Conservation (phyloP, 2,113 vertebrate species). For the Mystacornis crossleyi region DNA sequence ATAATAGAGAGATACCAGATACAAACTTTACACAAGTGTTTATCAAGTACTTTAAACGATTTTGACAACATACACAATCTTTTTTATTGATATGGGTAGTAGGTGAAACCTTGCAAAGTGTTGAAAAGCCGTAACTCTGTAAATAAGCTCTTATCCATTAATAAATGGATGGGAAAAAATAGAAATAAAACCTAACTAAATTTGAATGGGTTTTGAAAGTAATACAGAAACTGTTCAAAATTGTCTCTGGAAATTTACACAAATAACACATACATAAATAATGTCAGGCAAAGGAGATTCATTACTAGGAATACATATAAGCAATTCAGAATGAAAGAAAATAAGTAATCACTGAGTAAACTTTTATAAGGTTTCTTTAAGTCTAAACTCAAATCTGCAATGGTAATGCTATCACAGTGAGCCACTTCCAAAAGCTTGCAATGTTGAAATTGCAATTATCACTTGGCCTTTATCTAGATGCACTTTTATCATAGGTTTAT, state of each 20-base stretch:
- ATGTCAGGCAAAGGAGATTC: slow-evolving; percentile 74
- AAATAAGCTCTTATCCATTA: not conserved
- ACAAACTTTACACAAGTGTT: not conserved
- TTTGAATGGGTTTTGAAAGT: not conserved
- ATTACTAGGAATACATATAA: slow-evolving; percentile 79
- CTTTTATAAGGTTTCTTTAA: slow-evolving; percentile 83
- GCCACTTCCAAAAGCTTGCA: slow-evolving; percentile 14
- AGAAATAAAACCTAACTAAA: not conserved
- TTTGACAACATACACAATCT: not conserved
- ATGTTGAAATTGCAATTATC: not conserved
- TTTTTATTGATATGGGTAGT: not conserved
- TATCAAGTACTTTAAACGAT: not conserved
- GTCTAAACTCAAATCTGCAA: slow-evolving; percentile 69
- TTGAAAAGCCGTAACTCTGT: not conserved
- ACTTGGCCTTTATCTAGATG: not conserved
- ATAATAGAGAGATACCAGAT: not conserved
- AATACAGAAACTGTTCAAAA: slow-evolving; percentile 37
- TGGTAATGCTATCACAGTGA: slow-evolving; percentile 68
- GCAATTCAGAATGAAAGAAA: slow-evolving; percentile 78
- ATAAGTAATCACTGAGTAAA: slow-evolving; percentile 70
- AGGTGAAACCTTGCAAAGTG: not conserved
- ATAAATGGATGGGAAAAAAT: not conserved
- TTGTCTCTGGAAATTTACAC: slow-evolving; percentile 70
- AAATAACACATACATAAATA: slow-evolving; percentile 46
- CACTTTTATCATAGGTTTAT: not conserved